Evolutionary conservation across 2,113 vertebrate species (phyloP), one percentile per base, ranked within the genome.

Genomic region (Oncorhynchus kisutch): DNA sequence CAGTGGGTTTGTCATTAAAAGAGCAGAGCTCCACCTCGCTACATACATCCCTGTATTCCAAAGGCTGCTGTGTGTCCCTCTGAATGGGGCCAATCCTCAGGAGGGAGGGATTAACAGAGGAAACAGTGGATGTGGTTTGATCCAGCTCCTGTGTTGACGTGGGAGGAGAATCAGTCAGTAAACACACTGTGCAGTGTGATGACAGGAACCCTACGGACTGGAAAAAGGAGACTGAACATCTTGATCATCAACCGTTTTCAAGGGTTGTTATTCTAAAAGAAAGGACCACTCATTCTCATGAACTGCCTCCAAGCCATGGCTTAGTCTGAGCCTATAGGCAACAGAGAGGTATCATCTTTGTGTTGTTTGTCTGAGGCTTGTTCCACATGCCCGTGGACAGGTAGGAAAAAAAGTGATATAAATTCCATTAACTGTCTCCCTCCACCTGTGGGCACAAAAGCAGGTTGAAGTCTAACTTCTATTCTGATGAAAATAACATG

Each of bases 51-150:
- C 79, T 76, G 75, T 83, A 81, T 84, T 82, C 86, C 86, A 88
- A 88, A 90, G 85, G 79, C 80, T 80, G 39, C 9, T 45, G 39
- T 82, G 6, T 82, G 86, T 85, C 78, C 81, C 78, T 84, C 84
- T 45, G 83, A 92, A 90, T 85, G 89, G 87, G 91, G 91, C 90
- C 90, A 91, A 87, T 86, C 85, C 91, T n/a, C 90, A 88, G 88
- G 85, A 87, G 90, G 91, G 90, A 91, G 90, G 90, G 89, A 82
- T 83, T 74, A 75, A 39, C 22, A 49, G 22, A n/a, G 85, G 82
- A 86, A 84, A 85, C 83, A 88, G 87, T 85, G 86, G 81, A 85
- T 27, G 84, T 77, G 78, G 84, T 78, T 84, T 81, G 62, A 81
- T 85, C 67, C 39, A 83, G 84, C 78, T 8, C 84, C 18, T 71